Conservation (phyloP, 2,797 vertebrate genomes). For the Helarctos malayanus region DNA sequence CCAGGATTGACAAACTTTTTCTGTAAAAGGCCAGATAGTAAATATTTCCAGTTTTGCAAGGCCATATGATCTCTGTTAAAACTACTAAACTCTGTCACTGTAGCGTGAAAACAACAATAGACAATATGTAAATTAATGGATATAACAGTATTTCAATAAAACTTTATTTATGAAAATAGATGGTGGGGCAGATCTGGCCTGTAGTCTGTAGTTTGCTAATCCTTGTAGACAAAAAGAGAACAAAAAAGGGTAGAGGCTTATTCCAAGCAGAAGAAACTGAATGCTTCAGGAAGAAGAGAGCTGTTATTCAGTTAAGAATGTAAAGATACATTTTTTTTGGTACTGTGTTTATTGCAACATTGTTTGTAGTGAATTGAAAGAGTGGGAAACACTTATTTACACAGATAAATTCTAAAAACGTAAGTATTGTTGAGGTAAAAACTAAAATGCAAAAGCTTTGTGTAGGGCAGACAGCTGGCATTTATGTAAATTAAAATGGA, state of each 20-base stretch:
- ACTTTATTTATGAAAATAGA: conserved; percentile 32
- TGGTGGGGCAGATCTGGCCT: background rate
- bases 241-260: background rate
- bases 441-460: conserved; percentile 2
- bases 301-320: background rate
- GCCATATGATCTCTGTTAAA: background rate
- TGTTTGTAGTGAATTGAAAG: conserved; percentile 22
- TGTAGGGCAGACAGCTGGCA: background rate
- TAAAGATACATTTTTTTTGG: background rate
- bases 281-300: conserved; percentile 46
- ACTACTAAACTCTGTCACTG: background rate
- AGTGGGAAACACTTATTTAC: conserved; percentile 12
- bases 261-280: background rate
- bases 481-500: conserved; percentile 19
- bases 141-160: conserved; percentile 18
- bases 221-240: background rate
- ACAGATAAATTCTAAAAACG: background rate
- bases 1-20: background rate
- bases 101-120: background rate
- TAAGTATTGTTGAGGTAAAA: conserved; percentile 45
- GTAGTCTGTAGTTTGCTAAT: background rate
- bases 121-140: background rate
- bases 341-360: background rate
- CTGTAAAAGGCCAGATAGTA: background rate
- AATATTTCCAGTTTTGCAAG: background rate